A percentile compares a stretch with the other conserved stretches of the same genome.
phyloP scores from a whole-genome alignment of 2,113 vertebrate species.

The Engystomops pustulosus region DNA sequence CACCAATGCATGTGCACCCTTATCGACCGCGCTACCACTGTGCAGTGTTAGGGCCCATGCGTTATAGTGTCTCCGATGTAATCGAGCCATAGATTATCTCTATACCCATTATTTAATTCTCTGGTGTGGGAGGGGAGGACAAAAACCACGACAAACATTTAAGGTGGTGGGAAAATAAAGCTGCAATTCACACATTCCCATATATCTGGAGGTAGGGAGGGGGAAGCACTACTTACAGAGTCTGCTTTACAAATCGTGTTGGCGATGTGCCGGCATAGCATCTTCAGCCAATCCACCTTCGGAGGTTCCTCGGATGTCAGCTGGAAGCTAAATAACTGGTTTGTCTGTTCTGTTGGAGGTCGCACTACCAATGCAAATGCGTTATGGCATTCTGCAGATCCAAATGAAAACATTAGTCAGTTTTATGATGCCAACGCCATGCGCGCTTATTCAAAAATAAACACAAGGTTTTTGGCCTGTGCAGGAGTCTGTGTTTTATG shows the following conservation, averaged over 20 bases:
- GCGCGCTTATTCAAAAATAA: constrained; percentile 6
- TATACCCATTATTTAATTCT: too few relatives aligned
- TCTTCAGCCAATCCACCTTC: constrained; percentile 89
- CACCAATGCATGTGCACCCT: too few relatives aligned
- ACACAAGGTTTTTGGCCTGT: background rate
- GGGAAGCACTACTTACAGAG: constrained; percentile 81
- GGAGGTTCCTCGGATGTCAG: constrained; percentile 85
- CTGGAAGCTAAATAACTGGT: constrained; percentile 95
- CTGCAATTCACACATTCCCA: constrained; percentile 33
- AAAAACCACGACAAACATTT: too few relatives aligned
- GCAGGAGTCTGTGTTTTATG: background rate
- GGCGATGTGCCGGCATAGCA: constrained; percentile 91
- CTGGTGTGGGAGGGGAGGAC: too few relatives aligned
- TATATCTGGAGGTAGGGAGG: constrained; percentile 18
- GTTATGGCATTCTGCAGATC: constrained; percentile 86
- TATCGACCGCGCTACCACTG: too few relatives aligned
- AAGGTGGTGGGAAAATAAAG: too few relatives aligned
- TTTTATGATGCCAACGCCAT: background rate
- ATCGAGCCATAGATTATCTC: too few relatives aligned
- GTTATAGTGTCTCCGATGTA: too few relatives aligned
- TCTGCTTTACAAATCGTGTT: constrained; percentile 97
- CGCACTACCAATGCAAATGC: constrained; percentile 94
- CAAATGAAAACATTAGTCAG: constrained; percentile 36
- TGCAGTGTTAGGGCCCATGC: too few relatives aligned
- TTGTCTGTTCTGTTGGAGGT: constrained; percentile 92